Base-by-base conservation (phyloP, 2,888 invertebrate genomes). In the Amphipyra berbera region DNA sequence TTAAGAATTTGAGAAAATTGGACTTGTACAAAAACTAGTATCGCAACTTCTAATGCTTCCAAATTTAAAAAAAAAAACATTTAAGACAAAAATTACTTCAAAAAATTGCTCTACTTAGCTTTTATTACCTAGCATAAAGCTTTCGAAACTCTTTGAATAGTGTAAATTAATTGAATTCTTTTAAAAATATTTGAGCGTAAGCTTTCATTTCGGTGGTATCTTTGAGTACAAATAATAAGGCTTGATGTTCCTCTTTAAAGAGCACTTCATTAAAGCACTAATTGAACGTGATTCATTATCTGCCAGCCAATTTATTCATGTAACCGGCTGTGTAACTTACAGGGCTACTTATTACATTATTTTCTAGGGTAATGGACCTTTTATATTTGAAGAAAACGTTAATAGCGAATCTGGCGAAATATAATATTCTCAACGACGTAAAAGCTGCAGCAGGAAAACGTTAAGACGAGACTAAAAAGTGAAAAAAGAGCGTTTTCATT, bases 251-350 rank as follows among this genome's bases (percentile, higher is more conserved):
- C 46, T 47, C 58, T 53, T 64, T 61, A 74, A 80, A 84, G 81
- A 83, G 81, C 78, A 76, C 71, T 85, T 82, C 81, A 84, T 85
- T 85, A 84, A 78, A 78, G 74, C 78, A 72, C 74, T 85, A 87
- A 88, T 85, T 87, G 83, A 85, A 84, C 77, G 81, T 84, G 82
- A 85, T 88, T 86, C 82, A 88, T 88, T 87, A 88, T 82, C 82
- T 78, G 79, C 73, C 79, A 77, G 75, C 76, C 76, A 75, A 81
- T 82, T 83, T 82, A 83, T 86, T 87, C 78, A 79, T 81, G 79
- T 82, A 79, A 82, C 79, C 77, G 73, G 73, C 74, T 72, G 54
- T 76, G 69, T 81, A 61, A 50, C 15, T 40, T 14, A 54, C 21
- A 64, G 53, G 38, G 68, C 37, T 61, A 50, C 40, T 41, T 35